Percentiles rank a stretch among this genome's conserved stretches.
phyloP scores from a whole-genome alignment of 35 echinoderm and acorn worm genomes.

The Lytechinus variegatus region DNA sequence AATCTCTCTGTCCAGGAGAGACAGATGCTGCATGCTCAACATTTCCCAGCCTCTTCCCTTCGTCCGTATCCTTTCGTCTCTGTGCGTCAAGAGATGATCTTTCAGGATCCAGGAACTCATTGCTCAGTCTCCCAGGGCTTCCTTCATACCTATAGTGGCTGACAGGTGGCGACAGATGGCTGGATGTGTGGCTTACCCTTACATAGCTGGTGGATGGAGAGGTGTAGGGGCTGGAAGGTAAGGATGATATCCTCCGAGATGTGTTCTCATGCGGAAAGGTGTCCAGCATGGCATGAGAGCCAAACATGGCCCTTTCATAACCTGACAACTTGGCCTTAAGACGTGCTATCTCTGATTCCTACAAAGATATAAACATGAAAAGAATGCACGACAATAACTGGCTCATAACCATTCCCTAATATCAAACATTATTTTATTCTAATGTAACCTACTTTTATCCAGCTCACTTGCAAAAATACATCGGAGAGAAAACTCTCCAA shows the following conservation, averaged over 20 bases:
- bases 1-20: not conserved
- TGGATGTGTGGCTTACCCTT: not conserved
- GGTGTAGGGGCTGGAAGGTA: conserved; percentile 9
- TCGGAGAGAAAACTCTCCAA: too few species aligned
- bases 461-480: too few species aligned
- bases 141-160: not conserved
- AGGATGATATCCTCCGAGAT: conserved; percentile 7
- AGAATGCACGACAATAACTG: not conserved
- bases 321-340: conserved; percentile 86
- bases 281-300: conserved; percentile 23
- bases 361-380: conserved; percentile 27
- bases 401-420: not conserved
- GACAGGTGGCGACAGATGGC: conserved; percentile 39
- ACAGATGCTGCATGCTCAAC: not conserved
- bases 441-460: too few species aligned
- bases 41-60: not conserved
- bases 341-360: conserved; percentile 94
- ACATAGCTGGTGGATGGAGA: not conserved
- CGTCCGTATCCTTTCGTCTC: not conserved
- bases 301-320: conserved; percentile 84
- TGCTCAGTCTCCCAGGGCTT: not conserved
- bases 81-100: not conserved
- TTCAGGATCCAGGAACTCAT: not conserved
- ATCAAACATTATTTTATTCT: too few species aligned
- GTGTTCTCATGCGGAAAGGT: not conserved